Evolutionary conservation across 2,888 invertebrate species (phyloP).

Genomic region (Diaperis boleti): DNA sequence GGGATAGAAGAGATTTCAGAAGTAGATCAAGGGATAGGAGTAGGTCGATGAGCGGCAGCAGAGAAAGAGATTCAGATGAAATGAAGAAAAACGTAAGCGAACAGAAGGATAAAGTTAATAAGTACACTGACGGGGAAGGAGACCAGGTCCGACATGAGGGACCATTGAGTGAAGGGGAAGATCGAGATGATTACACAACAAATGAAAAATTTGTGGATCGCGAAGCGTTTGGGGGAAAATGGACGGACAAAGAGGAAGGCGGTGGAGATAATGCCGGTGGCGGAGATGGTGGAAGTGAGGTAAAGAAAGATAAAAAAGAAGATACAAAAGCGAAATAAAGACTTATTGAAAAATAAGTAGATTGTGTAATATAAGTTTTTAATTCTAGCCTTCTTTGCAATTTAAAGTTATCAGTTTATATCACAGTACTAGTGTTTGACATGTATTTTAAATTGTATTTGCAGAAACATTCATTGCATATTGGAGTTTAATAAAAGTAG

Average conservation of each 20-base stretch:
- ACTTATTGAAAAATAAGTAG: slow-evolving; percentile 64
- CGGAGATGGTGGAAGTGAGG: slow-evolving; percentile 62
- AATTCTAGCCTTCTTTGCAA: neutral
- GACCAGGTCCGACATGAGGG: slow-evolving; percentile 68
- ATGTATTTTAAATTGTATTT: neutral
- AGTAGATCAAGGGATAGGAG: slow-evolving; percentile 69
- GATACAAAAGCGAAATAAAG: slow-evolving; percentile 70
- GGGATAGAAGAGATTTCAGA: slow-evolving; percentile 72
- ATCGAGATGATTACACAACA: slow-evolving; percentile 68
- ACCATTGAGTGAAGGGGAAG: slow-evolving; percentile 72
- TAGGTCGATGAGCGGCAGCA: slow-evolving; percentile 68
- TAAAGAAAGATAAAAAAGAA: slow-evolving; percentile 71
- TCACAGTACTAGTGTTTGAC: neutral
- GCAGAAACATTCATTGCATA: neutral
- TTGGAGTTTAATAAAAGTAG: neutral
- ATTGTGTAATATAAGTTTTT: slow-evolving; percentile 20
- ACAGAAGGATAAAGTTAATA: slow-evolving; percentile 72
- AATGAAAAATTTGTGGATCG: slow-evolving; percentile 69
- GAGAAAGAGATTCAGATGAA: slow-evolving; percentile 64
- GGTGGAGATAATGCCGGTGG: slow-evolving; percentile 45
- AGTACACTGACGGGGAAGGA: slow-evolving; percentile 67
- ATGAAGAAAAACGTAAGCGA: slow-evolving; percentile 64
- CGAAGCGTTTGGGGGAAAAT: slow-evolving; percentile 76
- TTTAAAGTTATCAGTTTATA: neutral
- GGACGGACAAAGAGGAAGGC: slow-evolving; percentile 72